phyloP scores from a whole-genome alignment of 2,888 invertebrate genomes.

The Pelosia muscerda region DNA sequence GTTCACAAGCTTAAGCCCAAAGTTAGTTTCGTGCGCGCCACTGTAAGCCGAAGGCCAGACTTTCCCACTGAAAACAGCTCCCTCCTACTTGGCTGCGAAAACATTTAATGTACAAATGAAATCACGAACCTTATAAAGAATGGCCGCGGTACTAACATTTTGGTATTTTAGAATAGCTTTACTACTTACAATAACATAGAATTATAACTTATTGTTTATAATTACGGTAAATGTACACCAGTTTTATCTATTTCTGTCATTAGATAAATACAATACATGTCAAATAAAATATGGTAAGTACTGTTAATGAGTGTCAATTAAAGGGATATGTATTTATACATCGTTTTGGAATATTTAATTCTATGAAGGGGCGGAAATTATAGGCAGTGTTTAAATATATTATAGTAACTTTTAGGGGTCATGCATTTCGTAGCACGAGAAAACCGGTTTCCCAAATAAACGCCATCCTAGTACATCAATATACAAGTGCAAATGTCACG shows the following conservation, averaged over 20 bases:
- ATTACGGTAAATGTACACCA: neutral
- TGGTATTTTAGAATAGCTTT: constrained; percentile 1
- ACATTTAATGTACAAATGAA: constrained; percentile 32
- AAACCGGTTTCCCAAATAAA: neutral
- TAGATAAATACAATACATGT: neutral
- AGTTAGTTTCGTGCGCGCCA: constrained; percentile 62
- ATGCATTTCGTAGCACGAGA: neutral
- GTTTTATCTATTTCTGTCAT: neutral
- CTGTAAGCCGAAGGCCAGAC: constrained; percentile 58
- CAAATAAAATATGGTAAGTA: neutral
- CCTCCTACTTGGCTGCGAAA: constrained; percentile 22
- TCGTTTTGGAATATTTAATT: neutral
- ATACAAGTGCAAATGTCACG: neutral
- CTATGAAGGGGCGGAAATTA: neutral
- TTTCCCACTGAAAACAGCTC: constrained; percentile 46
- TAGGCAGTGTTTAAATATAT: neutral
- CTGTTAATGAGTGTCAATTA: neutral
- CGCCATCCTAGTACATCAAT: neutral
- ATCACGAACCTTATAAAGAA: constrained; percentile 10
- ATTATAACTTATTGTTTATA: neutral
- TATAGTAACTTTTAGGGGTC: neutral
- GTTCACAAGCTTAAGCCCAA: constrained; percentile 63
- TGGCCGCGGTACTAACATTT: neutral
- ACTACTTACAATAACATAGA: neutral
- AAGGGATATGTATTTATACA: neutral